phyloP scores from a whole-genome alignment of 1,140 invertebrate species.

The Holcopasites calliopsidis region DNA sequence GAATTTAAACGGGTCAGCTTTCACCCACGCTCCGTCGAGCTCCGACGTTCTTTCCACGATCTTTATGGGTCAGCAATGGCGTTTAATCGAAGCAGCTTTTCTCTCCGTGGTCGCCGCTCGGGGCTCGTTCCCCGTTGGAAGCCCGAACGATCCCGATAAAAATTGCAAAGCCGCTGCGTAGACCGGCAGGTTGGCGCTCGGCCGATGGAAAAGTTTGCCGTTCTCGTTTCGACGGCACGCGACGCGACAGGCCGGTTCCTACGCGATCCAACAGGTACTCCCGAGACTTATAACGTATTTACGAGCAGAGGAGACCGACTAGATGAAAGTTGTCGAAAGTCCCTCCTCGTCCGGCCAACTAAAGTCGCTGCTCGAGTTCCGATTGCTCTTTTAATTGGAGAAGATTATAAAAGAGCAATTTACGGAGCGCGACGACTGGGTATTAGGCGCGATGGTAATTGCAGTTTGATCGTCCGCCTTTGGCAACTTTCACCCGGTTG shows the following conservation, averaged over 20 bases:
- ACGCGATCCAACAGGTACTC: conserved; percentile 49
- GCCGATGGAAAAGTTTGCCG: neutral
- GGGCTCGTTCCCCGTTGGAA: neutral
- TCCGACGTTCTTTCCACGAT: neutral
- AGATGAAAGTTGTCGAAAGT: conserved; percentile 56
- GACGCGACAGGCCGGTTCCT: neutral
- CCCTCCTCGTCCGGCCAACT: conserved; percentile 14
- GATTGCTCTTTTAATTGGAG: conserved; percentile 60
- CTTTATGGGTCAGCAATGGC: neutral
- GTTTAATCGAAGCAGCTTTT: conserved; percentile 5
- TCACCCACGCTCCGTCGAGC: neutral
- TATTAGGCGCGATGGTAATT: conserved; percentile 41
- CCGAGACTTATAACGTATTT: conserved; percentile 39
- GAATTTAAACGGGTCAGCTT: conserved; percentile 1
- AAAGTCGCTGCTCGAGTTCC: conserved; percentile 48
- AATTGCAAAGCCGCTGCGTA: neutral
- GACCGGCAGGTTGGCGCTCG: neutral
- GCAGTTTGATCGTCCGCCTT: conserved; percentile 51
- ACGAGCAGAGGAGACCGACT: conserved; percentile 12
- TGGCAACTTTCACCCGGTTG: conserved; percentile 55
- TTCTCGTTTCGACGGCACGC: neutral
- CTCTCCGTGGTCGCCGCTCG: neutral
- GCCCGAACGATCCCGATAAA: neutral
- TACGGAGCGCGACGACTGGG: conserved; percentile 14
- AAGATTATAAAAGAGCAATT: conserved; percentile 56